Evolutionary conservation across 1,140 invertebrate genomes (phyloP), one percentile per base, ranked within the genome.

Genomic region (Littorina saxatilis): DNA sequence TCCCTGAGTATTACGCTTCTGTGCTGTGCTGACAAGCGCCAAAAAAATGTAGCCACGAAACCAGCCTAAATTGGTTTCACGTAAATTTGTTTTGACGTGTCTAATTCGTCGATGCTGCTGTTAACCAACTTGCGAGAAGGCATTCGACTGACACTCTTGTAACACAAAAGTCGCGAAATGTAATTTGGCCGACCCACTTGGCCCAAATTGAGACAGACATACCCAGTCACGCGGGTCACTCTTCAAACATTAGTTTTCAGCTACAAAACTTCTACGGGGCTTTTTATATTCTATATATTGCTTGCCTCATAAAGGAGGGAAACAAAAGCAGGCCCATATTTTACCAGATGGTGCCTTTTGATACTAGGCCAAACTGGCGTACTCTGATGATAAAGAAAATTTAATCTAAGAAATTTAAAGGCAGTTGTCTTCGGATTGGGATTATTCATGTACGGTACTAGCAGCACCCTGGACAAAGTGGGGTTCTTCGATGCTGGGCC

Each of bases 171-270:
- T 72, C 32, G 39, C 13, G 32, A 43, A 37, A 39, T 39, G 13
- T 35, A 27, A 72, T 39, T 72, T 72, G 23, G 17, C 32, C 35
- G 39, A 17, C 32, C 32, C 20, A 9, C 13, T 37, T 23, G 13
- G 20, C 9, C 17, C 20, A 72, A 39, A 72, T 72, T 39, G 32
- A 72, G 20, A 72, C 39, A 72, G 20, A 72, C 32, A n/a, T 32
- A 72, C 39, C 32, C 17, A 17, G 7, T 37, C 68, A 43, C n/a
- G 39, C 39, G 32, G 39, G 9, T 17, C 7, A 37, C 13, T 4
- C 68, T 72, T 32, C 68, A 72, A 39, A 39, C 58, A 61, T 61
- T n/a, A 23, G 58, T 61, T 61, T 61, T 61, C 58, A 13, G 32
- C 32, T 11, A 66, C 23, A 23, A 23, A 29, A 23, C 32, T 29